Evolutionary conservation across 35 echinoderm and acorn worm species (phyloP).

Genomic region (Acanthaster planci): DNA sequence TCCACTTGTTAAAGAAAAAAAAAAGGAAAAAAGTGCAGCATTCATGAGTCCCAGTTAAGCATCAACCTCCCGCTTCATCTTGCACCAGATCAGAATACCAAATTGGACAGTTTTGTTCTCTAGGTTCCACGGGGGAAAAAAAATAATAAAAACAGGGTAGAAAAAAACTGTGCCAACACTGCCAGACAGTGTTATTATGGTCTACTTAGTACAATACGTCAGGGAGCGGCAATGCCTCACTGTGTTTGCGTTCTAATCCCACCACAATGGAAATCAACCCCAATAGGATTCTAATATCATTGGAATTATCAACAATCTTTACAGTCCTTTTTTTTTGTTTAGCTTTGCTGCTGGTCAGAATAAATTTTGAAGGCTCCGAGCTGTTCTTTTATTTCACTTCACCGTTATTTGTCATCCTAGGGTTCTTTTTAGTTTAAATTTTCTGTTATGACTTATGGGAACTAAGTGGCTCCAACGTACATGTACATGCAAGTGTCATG

Average conservation of each 20-base stretch:
- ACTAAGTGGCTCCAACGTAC: background rate
- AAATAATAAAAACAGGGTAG: too few species aligned
- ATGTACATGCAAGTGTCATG: too few species aligned
- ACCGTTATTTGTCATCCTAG: background rate
- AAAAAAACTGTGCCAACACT: slow-evolving; percentile 11
- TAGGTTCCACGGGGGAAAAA: background rate
- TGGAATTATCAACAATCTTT: slow-evolving; percentile 15
- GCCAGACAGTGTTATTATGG: slow-evolving; percentile 3
- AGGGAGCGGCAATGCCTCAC: background rate
- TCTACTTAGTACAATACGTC: background rate
- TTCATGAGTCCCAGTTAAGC: background rate
- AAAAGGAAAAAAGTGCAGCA: background rate
- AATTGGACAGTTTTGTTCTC: background rate
- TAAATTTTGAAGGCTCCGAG: background rate
- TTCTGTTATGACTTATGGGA: background rate
- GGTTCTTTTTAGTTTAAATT: background rate
- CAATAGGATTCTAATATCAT: slow-evolving; percentile 4
- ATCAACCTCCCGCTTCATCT: background rate
- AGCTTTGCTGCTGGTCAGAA: background rate
- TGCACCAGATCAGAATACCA: background rate
- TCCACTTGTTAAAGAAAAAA: background rate
- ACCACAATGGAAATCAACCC: background rate
- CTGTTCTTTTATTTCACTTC: background rate
- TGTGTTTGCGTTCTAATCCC: background rate
- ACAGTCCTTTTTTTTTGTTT: background rate